Percentiles rank a stretch among this genome's conserved stretches.
phyloP scores from a whole-genome alignment of 2,797 vertebrate genomes.

The Poeciliopsis paucimaculata region DNA sequence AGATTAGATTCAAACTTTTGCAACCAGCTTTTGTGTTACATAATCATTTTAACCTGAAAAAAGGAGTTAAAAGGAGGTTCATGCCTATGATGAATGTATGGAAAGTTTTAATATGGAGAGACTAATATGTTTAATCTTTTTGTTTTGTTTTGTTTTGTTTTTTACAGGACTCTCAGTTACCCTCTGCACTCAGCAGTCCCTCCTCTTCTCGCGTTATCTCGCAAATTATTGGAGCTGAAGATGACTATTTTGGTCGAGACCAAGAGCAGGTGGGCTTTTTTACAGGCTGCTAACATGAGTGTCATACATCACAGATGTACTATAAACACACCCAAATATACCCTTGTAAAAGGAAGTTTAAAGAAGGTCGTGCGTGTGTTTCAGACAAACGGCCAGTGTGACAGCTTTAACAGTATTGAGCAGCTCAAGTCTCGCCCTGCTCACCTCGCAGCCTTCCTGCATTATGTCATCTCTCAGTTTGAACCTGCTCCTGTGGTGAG shows the following conservation, averaged over 20 bases:
- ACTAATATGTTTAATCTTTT: not conserved
- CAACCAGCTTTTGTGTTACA: not conserved
- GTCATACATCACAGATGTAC: not conserved
- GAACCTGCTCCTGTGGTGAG: conserved; percentile 92
- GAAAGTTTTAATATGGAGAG: not conserved
- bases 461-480: conserved; percentile 97
- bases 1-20: not conserved
- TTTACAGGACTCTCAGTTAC: conserved; percentile 85
- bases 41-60: not conserved
- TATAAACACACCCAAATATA: not conserved
- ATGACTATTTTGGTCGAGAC: conserved; percentile 93
- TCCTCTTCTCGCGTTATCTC: conserved; percentile 77
- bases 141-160: not conserved
- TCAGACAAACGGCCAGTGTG: conserved; percentile 93
- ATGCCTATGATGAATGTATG: no score
- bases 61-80: no score
- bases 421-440: conserved; percentile 94
- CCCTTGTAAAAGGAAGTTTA: not conserved
- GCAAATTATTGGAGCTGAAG: conserved; percentile 94
- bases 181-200: conserved; percentile 83
- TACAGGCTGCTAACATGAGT: not conserved
- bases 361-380: conserved; percentile 27
- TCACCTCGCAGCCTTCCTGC: conserved; percentile 94
- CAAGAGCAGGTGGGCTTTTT: conserved; percentile 88
- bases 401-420: conserved; percentile 96